These are phyloP conservation scores for Oreochromis aureus DNA, from an alignment of 2,113 vertebrate species.

Conservation along the genomic window DNA sequence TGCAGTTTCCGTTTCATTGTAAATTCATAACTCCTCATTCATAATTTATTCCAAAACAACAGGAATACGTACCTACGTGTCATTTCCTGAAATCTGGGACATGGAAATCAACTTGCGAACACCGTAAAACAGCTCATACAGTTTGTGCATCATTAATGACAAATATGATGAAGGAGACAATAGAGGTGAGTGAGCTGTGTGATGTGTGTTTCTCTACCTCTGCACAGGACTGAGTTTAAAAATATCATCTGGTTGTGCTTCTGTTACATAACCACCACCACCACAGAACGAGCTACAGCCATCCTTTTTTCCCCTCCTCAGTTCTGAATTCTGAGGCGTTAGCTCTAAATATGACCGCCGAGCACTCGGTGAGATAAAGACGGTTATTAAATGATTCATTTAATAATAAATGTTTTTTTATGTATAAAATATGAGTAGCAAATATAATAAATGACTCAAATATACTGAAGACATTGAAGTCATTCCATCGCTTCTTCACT, in stretches of 20 bases:
- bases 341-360: not conserved
- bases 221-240: not conserved
- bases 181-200: slow-evolving; percentile 1
- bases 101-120: not conserved
- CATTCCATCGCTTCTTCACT: not conserved
- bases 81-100: slow-evolving; percentile 30
- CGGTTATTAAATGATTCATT: not conserved
- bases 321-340: not conserved
- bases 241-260: not conserved
- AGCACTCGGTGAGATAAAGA: not conserved
- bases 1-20: not conserved
- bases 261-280: not conserved
- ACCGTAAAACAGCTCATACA: not conserved
- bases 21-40: slow-evolving; percentile 25
- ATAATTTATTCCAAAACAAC: slow-evolving; percentile 33
- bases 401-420: not conserved
- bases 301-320: not conserved
- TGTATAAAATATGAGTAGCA: not conserved
- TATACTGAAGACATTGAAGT: not conserved
- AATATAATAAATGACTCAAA: not conserved
- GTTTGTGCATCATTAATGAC: slow-evolving; percentile 16
- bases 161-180: not conserved
- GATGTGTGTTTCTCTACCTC: slow-evolving; percentile 4
- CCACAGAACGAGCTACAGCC: not conserved
- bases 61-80: not conserved